Base-by-base conservation (phyloP, 1,140 invertebrate genomes). In the Leptinotarsa undecemlineata region DNA sequence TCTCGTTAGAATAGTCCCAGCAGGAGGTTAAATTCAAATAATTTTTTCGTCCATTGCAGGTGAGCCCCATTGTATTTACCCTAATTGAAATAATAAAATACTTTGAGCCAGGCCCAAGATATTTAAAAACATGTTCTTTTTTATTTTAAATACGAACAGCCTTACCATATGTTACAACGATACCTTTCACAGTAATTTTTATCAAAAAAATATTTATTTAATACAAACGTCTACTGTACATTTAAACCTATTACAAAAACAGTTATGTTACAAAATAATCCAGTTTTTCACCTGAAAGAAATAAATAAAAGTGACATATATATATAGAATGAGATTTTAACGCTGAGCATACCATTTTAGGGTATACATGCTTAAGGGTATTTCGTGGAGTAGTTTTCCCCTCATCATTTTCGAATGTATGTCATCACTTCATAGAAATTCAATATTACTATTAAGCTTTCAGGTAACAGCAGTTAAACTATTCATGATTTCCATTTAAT, bases 111-210 rank as follows among this genome's bases (percentile, higher is more conserved):
- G 60, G 76, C 79, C 78, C 77, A 79, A 72, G 77, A 20, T 57
- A 21, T 70, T 70, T 76, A 74, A 76, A 75, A 80, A 76, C 74
- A 75, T 74, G 73, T 79, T 76, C 77, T 79, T 74, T 66, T 64
- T 48, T 71, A 74, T 74, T 20, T 77, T 74, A 78, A 77, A 78
- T 74, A 79, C 77, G 76, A 80, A 79, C 75, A 76, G 71, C 79
- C 80, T 72, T 82, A 82, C 82, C 82, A 83, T 83, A 83, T 83
- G 82, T 83, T 83, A 83, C 82, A 83, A 81, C 77, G 77, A 80
- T 77, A 79, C 73, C 76, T 68, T 73, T 77, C 71, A 74, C 75
- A 73, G 75, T 76, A 48, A 64, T 64, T 64, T 15, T 21, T 20
- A 23, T 20, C 63, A 21, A 64, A 70, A 66, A 74, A 77, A 71